Conservation (phyloP, 1,140 invertebrate species). For the Pachypeltis micranthus region DNA sequence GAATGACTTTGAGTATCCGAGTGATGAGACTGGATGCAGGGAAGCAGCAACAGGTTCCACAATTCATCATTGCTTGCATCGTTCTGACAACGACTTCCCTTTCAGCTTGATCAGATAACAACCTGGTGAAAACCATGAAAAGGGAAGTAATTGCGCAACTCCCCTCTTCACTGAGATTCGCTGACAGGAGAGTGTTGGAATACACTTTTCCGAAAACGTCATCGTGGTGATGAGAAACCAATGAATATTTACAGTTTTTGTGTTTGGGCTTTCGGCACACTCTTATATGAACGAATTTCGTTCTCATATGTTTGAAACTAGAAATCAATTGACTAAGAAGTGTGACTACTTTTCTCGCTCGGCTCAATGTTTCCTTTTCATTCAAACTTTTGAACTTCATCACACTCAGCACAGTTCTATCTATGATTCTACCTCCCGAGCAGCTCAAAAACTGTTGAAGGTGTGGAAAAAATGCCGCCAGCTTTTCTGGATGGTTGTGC, state of each 20-base stretch:
- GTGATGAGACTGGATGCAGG: constrained; percentile 37
- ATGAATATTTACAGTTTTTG: constrained; percentile 38
- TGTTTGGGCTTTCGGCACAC: constrained; percentile 40
- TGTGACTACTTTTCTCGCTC: constrained; percentile 44
- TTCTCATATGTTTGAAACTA: constrained; percentile 43
- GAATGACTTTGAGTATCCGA: constrained; percentile 34
- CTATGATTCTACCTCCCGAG: constrained; percentile 43
- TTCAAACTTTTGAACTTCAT: constrained; percentile 39
- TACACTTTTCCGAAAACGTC: constrained; percentile 41
- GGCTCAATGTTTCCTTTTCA: constrained; percentile 33
- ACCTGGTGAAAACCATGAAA: constrained; percentile 41
- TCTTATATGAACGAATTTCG: constrained; percentile 42
- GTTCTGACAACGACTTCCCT: constrained; percentile 38
- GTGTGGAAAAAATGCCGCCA: constrained; percentile 46
- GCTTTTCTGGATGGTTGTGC: constrained; percentile 36
- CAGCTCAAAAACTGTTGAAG: constrained; percentile 48
- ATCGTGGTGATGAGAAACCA: constrained; percentile 44
- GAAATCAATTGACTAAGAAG: constrained; percentile 44
- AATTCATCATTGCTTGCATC: constrained; percentile 41
- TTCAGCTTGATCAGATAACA: constrained; percentile 38
- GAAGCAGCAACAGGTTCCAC: constrained; percentile 52
- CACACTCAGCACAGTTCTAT: constrained; percentile 43
- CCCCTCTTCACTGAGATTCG: constrained; percentile 26
- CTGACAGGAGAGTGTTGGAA: constrained; percentile 29
- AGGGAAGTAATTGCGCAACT: constrained; percentile 45